These are phyloP conservation scores for Ischnura elegans DNA, from an alignment of 2,888 invertebrate genomes.

Conservation along the genomic window DNA sequence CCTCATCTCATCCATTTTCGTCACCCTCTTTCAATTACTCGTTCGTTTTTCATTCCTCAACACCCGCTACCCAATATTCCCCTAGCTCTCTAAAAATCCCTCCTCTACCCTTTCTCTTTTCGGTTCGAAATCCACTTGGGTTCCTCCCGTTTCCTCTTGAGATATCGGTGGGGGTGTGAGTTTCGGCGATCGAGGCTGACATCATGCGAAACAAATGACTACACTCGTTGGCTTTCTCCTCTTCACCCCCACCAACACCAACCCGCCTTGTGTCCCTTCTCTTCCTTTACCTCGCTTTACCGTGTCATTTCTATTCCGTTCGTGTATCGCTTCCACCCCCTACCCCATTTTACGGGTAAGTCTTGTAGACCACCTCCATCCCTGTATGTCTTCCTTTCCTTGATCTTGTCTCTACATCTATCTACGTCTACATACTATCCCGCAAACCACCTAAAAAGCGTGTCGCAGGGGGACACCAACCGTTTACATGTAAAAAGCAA, in stretches of 20 bases:
- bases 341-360: not conserved
- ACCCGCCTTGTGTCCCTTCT: not conserved
- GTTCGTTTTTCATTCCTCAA: not conserved
- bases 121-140: constrained; percentile 40
- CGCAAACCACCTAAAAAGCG: too few relatives aligned
- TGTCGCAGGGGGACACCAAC: too few relatives aligned
- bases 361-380: not conserved
- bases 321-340: constrained; percentile 14
- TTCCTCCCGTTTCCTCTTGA: constrained; percentile 51
- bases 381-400: not conserved
- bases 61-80: not conserved
- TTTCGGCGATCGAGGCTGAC: constrained; percentile 27
- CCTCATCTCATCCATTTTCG: not conserved
- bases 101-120: not conserved
- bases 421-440: too few relatives aligned
- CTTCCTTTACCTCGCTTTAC: not conserved
- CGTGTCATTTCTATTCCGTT: constrained; percentile 18
- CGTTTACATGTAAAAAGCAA: too few relatives aligned
- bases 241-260: not conserved
- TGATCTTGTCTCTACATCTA: too few relatives aligned
- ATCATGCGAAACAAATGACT: constrained; percentile 59
- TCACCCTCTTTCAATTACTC: not conserved
- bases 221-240: constrained; percentile 21
- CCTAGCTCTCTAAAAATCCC: not conserved
- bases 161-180: constrained; percentile 17